Percentiles rank a stretch among this genome's conserved stretches.
Conservation (phyloP, 2,888 invertebrate species). For the Tethea ocularis region DNA sequence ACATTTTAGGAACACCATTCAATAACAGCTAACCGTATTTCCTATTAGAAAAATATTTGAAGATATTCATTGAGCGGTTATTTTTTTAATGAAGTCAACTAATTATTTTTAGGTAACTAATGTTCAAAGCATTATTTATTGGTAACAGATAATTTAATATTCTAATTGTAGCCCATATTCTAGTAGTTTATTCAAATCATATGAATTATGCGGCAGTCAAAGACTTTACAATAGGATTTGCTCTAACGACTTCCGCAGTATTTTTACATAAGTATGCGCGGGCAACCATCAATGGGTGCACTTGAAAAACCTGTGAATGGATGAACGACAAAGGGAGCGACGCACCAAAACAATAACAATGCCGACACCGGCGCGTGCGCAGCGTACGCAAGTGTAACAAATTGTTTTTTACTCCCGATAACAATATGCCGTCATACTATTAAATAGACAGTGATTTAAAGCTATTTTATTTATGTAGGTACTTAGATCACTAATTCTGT, state of each 20-base stretch:
- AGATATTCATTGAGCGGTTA: too few relatives aligned
- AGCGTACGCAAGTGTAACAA: constrained; percentile 60
- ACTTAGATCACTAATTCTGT: too few relatives aligned
- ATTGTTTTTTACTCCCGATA: constrained; percentile 48
- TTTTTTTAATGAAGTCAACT: too few relatives aligned
- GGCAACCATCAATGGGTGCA: constrained; percentile 54
- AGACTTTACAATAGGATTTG: constrained; percentile 31
- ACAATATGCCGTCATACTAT: constrained; percentile 9
- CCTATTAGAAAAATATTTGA: too few relatives aligned
- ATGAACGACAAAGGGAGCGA: constrained; percentile 59
- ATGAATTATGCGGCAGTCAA: constrained; percentile 14
- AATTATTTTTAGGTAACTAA: neutral
- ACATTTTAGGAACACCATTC: neutral
- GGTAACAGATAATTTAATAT: constrained; percentile 5
- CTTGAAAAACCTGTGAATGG: constrained; percentile 49
- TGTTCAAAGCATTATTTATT: neutral
- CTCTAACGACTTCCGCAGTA: constrained; percentile 55
- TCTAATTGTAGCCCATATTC: constrained; percentile 4
- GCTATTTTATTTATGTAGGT: too few relatives aligned
- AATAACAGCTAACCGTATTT: neutral
- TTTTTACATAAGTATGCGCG: constrained; percentile 42
- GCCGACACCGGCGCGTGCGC: constrained; percentile 64
- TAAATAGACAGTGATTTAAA: neutral
- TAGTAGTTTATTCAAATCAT: constrained; percentile 8
- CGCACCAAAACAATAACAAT: constrained; percentile 73